Base-by-base conservation (phyloP, 1,140 invertebrate genomes). In the Steinernema feltiae region DNA sequence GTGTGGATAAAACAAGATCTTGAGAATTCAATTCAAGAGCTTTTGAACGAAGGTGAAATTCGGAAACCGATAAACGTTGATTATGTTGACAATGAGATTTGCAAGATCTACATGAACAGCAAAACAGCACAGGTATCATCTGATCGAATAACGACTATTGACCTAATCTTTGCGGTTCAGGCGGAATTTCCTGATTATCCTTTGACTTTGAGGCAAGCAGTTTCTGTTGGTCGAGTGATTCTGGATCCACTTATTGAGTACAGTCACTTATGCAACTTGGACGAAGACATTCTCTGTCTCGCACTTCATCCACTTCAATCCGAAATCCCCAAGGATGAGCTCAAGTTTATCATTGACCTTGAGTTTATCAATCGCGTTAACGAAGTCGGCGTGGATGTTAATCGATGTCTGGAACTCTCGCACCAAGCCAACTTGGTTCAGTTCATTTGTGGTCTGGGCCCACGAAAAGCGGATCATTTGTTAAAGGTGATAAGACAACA, bases 201-300 rank as follows among this genome's bases (percentile, higher is more conserved):
- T n/a, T 72, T 78, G 1, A 48, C 76, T 30, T 81, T 86, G 3
- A 80, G 87, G 83, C 73, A 85, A 86, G 79, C 96, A 0, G 91
- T 98, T 70, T 98, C 94, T 0, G 87, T 98, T 69, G 95, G 92
- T 0, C 89, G 97, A 71, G 90, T 93, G 70, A 89, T 98, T 78
- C 94, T 97, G 87, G 97, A 99, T 89, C 96, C 97, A 0, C 87
- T 99, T 0, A 90, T 97, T 27, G 97, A 99, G 86, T 97, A 94
- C 87, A 93, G 94, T 0, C 95, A 98, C 86, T 88, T 99, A 0
- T 98, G 94, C 87, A 95, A 94, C 21, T 89, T 91, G 0, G 95
- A 99, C 84, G 94, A 98, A 75, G 97, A 99, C 88, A 93, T 99
- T 79, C 86, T 98, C 0, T 97, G 94, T 85, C 89, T 99, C 0